Evolutionary conservation across 64 coral and sea anemone genomes (phyloP).

Genomic region (Orbicella faveolata): DNA sequence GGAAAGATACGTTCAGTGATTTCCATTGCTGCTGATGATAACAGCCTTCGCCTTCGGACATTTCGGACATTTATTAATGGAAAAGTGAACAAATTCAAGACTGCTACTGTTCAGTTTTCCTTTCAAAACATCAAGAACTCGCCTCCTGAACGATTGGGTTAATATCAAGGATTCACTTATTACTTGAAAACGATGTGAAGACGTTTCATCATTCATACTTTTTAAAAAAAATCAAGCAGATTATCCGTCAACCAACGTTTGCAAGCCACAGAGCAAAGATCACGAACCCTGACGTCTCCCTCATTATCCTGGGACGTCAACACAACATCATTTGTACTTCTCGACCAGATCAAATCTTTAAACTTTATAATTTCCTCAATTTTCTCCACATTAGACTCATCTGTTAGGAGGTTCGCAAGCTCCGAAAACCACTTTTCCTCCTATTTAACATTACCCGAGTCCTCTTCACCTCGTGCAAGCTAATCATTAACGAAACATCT

Average conservation of each 20-base stretch:
- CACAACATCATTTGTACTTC: background rate
- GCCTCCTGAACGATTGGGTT: background rate
- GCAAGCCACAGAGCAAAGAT: conserved; percentile 2
- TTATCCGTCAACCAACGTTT: conserved; percentile 8
- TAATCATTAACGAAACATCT: background rate
- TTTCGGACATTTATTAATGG: conserved; percentile 15
- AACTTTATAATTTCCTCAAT: background rate
- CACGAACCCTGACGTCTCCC: conserved; percentile 1
- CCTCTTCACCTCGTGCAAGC: background rate
- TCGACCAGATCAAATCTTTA: conserved; percentile 1
- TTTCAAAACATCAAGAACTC: background rate
- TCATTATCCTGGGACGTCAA: background rate
- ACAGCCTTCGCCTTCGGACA: conserved; percentile 7
- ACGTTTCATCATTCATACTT: background rate
- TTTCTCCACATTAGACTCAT: background rate
- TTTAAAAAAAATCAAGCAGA: background rate
- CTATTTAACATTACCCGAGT: background rate
- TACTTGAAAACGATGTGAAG: background rate
- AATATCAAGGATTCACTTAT: background rate
- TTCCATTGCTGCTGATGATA: conserved; percentile 13
- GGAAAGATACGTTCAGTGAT: conserved; percentile 53
- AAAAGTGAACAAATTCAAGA: conserved; percentile 12
- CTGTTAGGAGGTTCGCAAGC: background rate
- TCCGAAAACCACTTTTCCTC: conserved; percentile 17
- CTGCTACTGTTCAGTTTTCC: background rate